Base-by-base conservation (phyloP, 1,140 invertebrate species). In the Kradibia gibbosae region DNA sequence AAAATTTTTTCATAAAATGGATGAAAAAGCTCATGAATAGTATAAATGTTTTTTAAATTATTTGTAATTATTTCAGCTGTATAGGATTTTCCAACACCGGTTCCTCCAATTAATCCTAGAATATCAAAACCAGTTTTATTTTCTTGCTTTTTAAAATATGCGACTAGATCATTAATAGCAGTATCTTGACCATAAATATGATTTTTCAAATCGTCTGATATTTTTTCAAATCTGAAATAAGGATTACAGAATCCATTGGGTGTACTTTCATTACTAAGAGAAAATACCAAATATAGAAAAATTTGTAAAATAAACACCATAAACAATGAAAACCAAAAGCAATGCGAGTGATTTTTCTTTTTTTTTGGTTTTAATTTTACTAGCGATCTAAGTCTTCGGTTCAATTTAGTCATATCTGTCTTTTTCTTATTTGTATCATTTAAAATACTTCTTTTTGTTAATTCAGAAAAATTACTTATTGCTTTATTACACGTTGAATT, bases 31-130 rank as follows among this genome's bases (percentile, higher is more conserved):
- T 88, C 82, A 57, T 87, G 83, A 60, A 86, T 62, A 28, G 78
- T 76, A 17, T 84, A 65, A 25, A 53, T 60, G 3, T 83, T 22
- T 7, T 86, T 81, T 25, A 89, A 83, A 76, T 87, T 83, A 53
- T 87, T 83, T 28, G 78, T 86, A 62, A 91, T 89, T 25, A 91
- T 90, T n/a, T 87, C 83, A 0, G 82, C 82, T 0, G 90, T 87
- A 48, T 90, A 89, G 15, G 90, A 87, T 86, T 91, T 91, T 22
- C 90, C 90, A 20, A 91, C 88, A 22, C 91, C 91, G 2, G 87
- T 90, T 34, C 88, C 88, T 42, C 91, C 90, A 10, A 91, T 53
- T 1, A 91, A 82, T 22, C 75, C 82, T 3, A 89, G 15, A 1
- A 89, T 22, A 77, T 86, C 77, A 25, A 89, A 87, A 8, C 80